Conservation (phyloP, 2,888 invertebrate genomes). For the Eristalis pertinax region DNA sequence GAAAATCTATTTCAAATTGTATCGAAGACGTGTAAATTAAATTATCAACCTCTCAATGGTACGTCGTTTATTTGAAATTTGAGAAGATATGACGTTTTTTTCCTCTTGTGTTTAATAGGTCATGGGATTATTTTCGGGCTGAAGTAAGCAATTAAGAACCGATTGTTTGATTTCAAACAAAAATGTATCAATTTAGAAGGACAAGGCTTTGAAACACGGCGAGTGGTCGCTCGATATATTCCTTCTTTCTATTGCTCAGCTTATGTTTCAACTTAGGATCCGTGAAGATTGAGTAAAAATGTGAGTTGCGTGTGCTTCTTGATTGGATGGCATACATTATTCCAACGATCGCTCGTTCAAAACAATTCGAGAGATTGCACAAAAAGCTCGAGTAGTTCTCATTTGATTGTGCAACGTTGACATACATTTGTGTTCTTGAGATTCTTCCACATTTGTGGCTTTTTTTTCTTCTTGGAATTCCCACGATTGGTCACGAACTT, state of each 20-base stretch:
- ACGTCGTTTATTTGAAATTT: neutral
- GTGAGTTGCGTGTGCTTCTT: too few species aligned
- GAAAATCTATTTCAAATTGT: constrained; percentile 1
- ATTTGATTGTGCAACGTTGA: too few species aligned
- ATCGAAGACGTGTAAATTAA: constrained; percentile 14
- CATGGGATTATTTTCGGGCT: neutral
- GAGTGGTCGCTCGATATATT: too few species aligned
- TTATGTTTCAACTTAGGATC: neutral
- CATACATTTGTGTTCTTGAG: too few species aligned
- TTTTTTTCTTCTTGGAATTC: too few species aligned
- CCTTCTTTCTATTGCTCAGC: neutral
- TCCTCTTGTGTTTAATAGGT: neutral
- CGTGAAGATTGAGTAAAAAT: too few species aligned
- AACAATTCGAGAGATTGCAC: too few species aligned
- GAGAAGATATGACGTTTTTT: neutral
- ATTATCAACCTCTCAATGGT: constrained; percentile 3
- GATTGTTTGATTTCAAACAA: neutral
- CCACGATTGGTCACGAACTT: too few species aligned
- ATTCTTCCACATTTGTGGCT: too few species aligned
- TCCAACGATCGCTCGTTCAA: too few species aligned
- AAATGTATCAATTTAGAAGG: neutral
- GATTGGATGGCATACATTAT: too few species aligned
- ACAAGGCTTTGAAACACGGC: neutral
- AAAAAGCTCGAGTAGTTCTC: too few species aligned
- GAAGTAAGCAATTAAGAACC: neutral